These are phyloP conservation scores for Asarcornis scutulata DNA, from an alignment of 2,113 vertebrate genomes.

Conservation along the genomic window DNA sequence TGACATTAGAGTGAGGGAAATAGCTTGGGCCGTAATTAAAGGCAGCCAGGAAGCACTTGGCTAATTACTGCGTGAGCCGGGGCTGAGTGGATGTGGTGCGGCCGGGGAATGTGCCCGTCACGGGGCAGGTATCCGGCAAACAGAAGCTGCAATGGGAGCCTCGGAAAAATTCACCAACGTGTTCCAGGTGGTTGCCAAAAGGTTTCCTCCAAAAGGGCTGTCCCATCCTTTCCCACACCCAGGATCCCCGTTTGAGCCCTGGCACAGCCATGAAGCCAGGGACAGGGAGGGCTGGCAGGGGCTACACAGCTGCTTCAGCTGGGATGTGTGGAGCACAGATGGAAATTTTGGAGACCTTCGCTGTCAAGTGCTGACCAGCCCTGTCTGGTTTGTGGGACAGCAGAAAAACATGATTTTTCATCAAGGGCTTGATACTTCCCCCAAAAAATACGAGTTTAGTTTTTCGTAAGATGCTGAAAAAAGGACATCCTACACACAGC, in stretches of 20 bases:
- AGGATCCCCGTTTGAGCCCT: background rate
- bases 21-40: constrained; percentile 56
- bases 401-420: background rate
- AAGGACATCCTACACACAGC: background rate
- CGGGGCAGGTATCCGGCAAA: constrained; percentile 33
- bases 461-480: background rate
- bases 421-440: background rate
- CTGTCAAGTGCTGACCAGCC: background rate
- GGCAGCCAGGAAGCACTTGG: constrained; percentile 52
- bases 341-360: background rate
- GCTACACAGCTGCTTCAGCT: background rate
- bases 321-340: rapidly evolving
- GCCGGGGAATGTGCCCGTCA: constrained; percentile 12
- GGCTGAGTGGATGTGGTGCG: background rate
- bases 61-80: background rate
- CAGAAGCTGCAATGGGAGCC: background rate
- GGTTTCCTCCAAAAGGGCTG: background rate
- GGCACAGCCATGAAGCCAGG: rapidly evolving
- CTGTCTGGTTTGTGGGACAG: background rate
- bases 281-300: background rate
- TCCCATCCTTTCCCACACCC: no score
- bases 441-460: rapidly evolving
- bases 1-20: constrained; percentile 8
- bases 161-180: background rate
- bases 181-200: background rate